Evolutionary conservation across 2,797 vertebrate genomes (phyloP), one percentile per base, ranked within the genome.

Genomic region (Ctenopoma multispine): DNA sequence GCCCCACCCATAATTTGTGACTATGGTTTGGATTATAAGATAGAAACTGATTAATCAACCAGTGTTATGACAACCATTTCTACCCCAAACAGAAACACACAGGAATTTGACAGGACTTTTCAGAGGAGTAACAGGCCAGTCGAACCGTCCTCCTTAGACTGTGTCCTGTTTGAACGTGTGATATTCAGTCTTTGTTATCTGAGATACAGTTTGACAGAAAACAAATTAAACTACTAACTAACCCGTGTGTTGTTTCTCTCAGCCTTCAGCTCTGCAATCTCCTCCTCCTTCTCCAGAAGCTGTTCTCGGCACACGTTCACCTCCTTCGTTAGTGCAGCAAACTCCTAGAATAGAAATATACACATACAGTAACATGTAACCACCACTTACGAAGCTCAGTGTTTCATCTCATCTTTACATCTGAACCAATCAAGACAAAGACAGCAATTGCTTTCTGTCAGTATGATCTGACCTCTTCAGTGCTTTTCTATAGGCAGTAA

Each of bases 191-290:
- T 27, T 21, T 40, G 18, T 34, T 27, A 12, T 48, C 27, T 56
- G 15, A 48, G 20, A 48, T 23, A 27, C 18, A 29, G 21, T 58
- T 31, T 41, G 9, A 59, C 8, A 44, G 17, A 23, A 3, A 24
- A 40, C 17, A 8, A 5, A 15, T 41, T 11, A 2, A 34, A 34
- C 31, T 9, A 34, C 31, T 9, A 10, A 90, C 92, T 88, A 14
- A 99, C 97, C 94, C 97, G 93, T 0, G 97, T 98, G 87, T 99
- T 99, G 91, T 98, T 99, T 66, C 97, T 94, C 86, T 98, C 97
- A 0, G 97, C 97, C 88, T 99, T 98, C 69, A 99, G 93, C 81
- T 99, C 97, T 0, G 97, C 95, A 0, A 98, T 98, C 89, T 98
- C 97, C 84, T 99, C 97, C 82, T 99, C 97, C 69, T 97, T 94